Conservation (phyloP, 1,140 invertebrate species). For the Drosophila tani region DNA sequence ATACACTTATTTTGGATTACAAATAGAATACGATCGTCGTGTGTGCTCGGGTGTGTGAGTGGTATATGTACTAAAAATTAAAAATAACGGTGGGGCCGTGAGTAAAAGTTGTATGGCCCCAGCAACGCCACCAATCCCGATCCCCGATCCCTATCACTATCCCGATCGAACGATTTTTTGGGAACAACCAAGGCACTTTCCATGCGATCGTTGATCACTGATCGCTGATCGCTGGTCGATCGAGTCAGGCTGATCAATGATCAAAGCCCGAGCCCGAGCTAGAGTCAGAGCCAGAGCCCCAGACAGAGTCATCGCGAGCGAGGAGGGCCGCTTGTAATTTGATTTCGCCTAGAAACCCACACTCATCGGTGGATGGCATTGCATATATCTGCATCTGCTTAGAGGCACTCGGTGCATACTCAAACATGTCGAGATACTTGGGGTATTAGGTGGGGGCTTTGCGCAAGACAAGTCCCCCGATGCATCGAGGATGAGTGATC, state of each 20-base stretch:
- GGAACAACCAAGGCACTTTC: slow-evolving; percentile 10
- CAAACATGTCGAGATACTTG: slow-evolving; percentile 5
- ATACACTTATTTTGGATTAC: slow-evolving; percentile 80
- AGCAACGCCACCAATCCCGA: slow-evolving; percentile 21
- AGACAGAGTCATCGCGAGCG: not conserved
- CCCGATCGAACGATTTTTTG: slow-evolving; percentile 27
- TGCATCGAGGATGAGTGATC: not conserved
- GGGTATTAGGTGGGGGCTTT: slow-evolving; percentile 1
- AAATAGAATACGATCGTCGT: slow-evolving; percentile 79
- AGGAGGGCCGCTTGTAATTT: slow-evolving; percentile 15
- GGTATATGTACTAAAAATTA: slow-evolving; percentile 65
- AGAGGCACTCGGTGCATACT: slow-evolving; percentile 22
- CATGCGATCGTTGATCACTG: slow-evolving; percentile 4
- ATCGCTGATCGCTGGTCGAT: slow-evolving; percentile 18
- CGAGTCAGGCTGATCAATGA: slow-evolving; percentile 51
- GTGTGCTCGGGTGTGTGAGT: slow-evolving; percentile 11
- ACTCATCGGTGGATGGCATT: slow-evolving; percentile 6
- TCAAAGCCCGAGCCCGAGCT: slow-evolving; percentile 1
- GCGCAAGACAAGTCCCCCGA: not conserved
- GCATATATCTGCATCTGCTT: slow-evolving; percentile 54
- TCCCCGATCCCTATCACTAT: not conserved
- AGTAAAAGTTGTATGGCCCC: slow-evolving; percentile 46
- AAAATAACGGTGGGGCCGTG: slow-evolving; percentile 70
- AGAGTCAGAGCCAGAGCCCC: not conserved
- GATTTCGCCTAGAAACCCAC: slow-evolving; percentile 5